Conservation (phyloP, 2,888 invertebrate genomes). For the Beris morrisii region DNA sequence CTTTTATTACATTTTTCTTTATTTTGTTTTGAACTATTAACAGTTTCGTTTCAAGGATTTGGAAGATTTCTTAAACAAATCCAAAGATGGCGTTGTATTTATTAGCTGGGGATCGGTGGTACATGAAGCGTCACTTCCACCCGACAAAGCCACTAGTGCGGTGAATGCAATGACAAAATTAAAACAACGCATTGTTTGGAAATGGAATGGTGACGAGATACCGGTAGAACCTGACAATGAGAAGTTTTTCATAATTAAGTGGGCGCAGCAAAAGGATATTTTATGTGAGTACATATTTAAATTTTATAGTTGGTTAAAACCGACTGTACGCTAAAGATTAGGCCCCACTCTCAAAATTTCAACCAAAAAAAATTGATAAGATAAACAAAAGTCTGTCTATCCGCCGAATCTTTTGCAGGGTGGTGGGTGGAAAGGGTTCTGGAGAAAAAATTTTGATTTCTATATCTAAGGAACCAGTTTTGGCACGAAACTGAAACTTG, state of each 20-base stretch:
- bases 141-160: slow-evolving; percentile 62
- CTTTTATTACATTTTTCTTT: neutral
- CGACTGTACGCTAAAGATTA: too few relatives aligned
- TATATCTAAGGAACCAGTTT: too few relatives aligned
- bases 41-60: slow-evolving; percentile 58
- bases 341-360: too few relatives aligned
- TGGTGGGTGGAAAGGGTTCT: too few relatives aligned
- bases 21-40: neutral
- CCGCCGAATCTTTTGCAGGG: too few relatives aligned
- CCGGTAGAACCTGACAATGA: slow-evolving; percentile 57
- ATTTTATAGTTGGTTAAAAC: too few relatives aligned
- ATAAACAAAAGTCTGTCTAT: too few relatives aligned
- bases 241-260: slow-evolving; percentile 61
- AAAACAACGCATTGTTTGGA: slow-evolving; percentile 74
- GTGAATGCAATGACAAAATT: slow-evolving; percentile 64
- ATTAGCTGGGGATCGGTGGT: slow-evolving; percentile 79
- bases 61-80: slow-evolving; percentile 65
- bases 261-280: slow-evolving; percentile 76
- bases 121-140: slow-evolving; percentile 65
- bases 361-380: too few relatives aligned
- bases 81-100: slow-evolving; percentile 68
- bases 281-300: slow-evolving; percentile 64
- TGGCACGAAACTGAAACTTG: too few relatives aligned
- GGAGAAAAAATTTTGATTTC: too few relatives aligned
- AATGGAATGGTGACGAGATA: slow-evolving; percentile 69